Percentiles rank a stretch among this genome's conserved stretches.
Evolutionary conservation across 1,140 invertebrate genomes (phyloP).

Genomic region (Dolichoris vasculosae): DNA sequence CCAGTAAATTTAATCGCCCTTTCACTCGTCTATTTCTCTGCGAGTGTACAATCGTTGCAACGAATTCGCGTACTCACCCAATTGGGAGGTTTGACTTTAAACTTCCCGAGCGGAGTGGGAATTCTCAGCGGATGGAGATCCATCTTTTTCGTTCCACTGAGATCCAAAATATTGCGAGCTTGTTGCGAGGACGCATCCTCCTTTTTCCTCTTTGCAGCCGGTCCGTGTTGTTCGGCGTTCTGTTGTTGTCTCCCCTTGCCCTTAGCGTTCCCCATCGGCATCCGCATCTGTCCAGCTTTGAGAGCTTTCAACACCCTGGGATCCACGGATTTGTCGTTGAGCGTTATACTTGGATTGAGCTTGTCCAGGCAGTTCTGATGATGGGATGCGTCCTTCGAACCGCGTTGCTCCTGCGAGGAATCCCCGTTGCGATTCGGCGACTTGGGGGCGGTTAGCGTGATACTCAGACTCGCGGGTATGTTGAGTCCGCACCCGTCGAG

Average conservation of each 20-base stretch:
- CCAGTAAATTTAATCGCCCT: no score
- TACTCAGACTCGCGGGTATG: conserved; percentile 69
- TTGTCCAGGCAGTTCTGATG: conserved; percentile 56
- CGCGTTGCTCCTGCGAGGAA: conserved; percentile 33
- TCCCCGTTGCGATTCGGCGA: conserved; percentile 52
- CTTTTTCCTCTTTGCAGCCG: conserved; percentile 48
- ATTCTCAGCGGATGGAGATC: conserved; percentile 62
- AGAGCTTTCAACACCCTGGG: conserved; percentile 61
- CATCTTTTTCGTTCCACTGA: conserved; percentile 61
- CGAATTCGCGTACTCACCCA: conserved; percentile 29
- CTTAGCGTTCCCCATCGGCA: conserved; percentile 48
- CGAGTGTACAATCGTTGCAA: not conserved
- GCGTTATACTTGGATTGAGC: conserved; percentile 63
- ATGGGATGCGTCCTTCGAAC: conserved; percentile 48
- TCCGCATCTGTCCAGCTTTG: conserved; percentile 60
- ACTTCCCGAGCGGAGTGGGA: conserved; percentile 61
- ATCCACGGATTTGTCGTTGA: conserved; percentile 64
- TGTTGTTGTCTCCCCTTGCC: not conserved
- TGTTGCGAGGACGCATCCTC: conserved; percentile 41
- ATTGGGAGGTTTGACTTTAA: conserved; percentile 51
- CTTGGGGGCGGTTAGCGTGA: conserved; percentile 66
- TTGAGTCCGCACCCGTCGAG: conserved; percentile 69
- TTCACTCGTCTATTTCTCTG: no score
- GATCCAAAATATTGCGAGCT: conserved; percentile 61
- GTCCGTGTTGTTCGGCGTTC: not conserved